phyloP scores from a whole-genome alignment of 2,113 vertebrate genomes.

The Bothrops jararaca region DNA sequence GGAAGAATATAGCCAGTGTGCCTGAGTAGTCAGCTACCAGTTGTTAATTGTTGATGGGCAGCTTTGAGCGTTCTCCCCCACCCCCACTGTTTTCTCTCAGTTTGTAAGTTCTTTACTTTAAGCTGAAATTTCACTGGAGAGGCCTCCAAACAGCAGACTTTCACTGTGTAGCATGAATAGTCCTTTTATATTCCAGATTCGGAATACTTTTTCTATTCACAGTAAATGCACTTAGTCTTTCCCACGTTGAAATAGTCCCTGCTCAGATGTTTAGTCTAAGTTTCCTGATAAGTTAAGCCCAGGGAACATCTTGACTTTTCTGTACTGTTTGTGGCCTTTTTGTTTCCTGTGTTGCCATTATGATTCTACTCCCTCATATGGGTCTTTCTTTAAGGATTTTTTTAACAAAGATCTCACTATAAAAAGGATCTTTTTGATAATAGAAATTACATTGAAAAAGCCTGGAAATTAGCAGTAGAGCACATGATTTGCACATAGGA shows the following conservation, averaged over 20 bases:
- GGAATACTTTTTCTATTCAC: background rate
- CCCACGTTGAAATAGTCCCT: background rate
- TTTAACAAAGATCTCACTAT: background rate
- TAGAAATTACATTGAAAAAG: background rate
- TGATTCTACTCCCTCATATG: background rate
- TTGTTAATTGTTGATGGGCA: background rate
- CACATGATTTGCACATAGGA: background rate
- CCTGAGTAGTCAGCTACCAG: background rate
- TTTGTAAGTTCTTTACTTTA: background rate
- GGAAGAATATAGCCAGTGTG: background rate
- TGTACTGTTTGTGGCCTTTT: background rate
- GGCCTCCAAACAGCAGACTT: background rate
- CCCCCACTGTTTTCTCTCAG: background rate
- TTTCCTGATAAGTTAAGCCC: background rate
- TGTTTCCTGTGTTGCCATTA: background rate
- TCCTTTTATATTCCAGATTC: background rate
- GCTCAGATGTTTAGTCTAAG: background rate
- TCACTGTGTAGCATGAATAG: background rate
- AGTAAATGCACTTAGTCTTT: background rate
- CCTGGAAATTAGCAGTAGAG: background rate
- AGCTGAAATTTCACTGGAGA: background rate
- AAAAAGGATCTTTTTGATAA: background rate
- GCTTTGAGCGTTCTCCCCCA: background rate
- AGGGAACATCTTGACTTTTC: background rate
- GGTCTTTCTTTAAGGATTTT: background rate